A percentile compares a stretch with the other conserved stretches of the same genome.
These are phyloP conservation scores for Myiotriccus ornatus DNA, from an alignment of 2,797 vertebrate genomes.

Conservation along the genomic window DNA sequence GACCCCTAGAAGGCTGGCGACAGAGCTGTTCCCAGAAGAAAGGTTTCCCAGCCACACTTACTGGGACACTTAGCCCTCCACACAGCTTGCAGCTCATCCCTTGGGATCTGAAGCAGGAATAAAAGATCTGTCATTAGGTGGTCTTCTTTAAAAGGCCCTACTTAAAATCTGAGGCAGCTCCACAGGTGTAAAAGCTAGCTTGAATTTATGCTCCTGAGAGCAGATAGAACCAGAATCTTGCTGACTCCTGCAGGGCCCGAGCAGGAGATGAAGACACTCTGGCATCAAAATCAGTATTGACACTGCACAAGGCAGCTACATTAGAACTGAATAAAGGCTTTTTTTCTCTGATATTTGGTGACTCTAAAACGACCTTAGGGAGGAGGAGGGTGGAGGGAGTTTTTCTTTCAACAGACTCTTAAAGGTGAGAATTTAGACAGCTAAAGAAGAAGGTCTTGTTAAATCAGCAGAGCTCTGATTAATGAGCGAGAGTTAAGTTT, in stretches of 20 bases:
- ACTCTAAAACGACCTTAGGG: not conserved
- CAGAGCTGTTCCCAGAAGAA: not conserved
- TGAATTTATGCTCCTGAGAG: accelerated
- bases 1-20: not conserved
- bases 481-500: constrained; percentile 20
- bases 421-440: constrained; percentile 38
- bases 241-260: not conserved
- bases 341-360: not conserved
- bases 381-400: not conserved
- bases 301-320: not conserved
- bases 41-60: not conserved
- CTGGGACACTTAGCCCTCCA: not conserved
- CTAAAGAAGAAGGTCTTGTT: constrained; percentile 2
- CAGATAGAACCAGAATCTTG: not conserved
- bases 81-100: not conserved
- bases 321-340: not conserved
- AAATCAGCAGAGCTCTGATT: constrained; percentile 8
- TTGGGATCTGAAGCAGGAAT: not conserved
- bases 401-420: constrained; percentile 15
- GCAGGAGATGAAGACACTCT: not conserved
- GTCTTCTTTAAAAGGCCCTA: not conserved
- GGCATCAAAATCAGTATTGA: not conserved
- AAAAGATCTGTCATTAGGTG: not conserved
- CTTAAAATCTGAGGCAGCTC: not conserved
- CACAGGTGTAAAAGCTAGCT: not conserved